These are phyloP conservation scores for Xestia rhomboidea DNA, from an alignment of 2,888 invertebrate species.

Conservation along the genomic window DNA sequence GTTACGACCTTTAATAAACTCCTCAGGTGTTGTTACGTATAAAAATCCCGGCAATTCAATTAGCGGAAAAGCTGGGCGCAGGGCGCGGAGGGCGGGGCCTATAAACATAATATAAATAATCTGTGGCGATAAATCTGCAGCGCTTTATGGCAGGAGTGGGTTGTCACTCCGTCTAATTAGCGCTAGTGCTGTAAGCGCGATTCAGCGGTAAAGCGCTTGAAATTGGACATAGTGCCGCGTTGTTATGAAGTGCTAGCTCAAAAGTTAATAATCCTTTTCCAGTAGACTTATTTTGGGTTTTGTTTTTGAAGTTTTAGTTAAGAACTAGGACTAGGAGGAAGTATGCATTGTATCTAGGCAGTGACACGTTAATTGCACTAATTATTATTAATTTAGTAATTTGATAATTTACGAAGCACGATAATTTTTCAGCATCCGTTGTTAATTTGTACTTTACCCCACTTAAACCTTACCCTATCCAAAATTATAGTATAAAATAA, in stretches of 20 bases:
- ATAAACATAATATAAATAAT: constrained; percentile 91
- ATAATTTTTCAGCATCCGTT: background rate
- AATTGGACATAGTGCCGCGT: constrained; percentile 59
- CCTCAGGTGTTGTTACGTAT: constrained; percentile 84
- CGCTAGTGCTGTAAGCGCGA: constrained; percentile 80
- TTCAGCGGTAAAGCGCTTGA: constrained; percentile 72
- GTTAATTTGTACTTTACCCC: background rate
- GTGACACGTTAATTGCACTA: background rate
- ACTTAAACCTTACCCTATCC: background rate
- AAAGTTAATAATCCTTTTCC: constrained; percentile 14
- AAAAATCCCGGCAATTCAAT: constrained; percentile 90
- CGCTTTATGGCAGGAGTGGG: constrained; percentile 90
- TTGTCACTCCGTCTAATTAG: constrained; percentile 90
- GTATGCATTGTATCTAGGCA: background rate
- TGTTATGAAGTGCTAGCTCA: constrained; percentile 37
- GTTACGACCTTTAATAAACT: constrained; percentile 72
- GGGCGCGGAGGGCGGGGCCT: constrained; percentile 85
- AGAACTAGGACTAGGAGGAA: background rate
- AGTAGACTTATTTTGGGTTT: constrained; percentile 1
- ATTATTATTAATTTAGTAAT: background rate
- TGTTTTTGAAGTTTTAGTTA: background rate
- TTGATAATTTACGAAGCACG: background rate
- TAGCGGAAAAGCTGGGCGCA: constrained; percentile 86
- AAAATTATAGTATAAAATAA: background rate
- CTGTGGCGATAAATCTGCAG: constrained; percentile 90